phyloP scores from a whole-genome alignment of 1,140 invertebrate species.

The Drosophila melanica region DNA sequence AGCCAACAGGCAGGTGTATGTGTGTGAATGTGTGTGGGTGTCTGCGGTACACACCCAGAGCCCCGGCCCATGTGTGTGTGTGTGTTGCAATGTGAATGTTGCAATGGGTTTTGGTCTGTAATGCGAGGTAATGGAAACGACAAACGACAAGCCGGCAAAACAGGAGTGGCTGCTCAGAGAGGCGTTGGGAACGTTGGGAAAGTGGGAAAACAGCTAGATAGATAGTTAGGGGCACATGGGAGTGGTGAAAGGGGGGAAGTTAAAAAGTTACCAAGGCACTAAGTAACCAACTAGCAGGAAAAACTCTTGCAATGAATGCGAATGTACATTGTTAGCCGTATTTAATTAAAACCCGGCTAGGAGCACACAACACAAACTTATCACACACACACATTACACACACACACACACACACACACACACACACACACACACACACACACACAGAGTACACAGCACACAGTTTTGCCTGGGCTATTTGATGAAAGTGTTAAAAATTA shows the following conservation, averaged over 20 bases:
- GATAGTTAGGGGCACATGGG: neutral
- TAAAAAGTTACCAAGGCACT: conserved; percentile 41
- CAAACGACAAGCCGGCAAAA: conserved; percentile 26
- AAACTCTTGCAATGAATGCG: conserved; percentile 67
- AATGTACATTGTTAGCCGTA: conserved; percentile 71
- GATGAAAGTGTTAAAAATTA: conserved; percentile 54
- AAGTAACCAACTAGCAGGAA: conserved; percentile 65
- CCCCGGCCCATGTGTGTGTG: conserved; percentile 1
- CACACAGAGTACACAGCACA: neutral
- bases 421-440: conserved; percentile 2
- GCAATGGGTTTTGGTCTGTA: conserved; percentile 11
- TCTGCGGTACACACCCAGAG: neutral
- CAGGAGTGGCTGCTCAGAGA: neutral
- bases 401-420: conserved; percentile 13
- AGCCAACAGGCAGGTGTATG: neutral
- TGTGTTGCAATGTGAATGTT: neutral
- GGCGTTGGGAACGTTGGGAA: too few species aligned
- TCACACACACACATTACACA: neutral
- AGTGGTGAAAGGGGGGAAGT: neutral
- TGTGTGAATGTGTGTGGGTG: conserved; percentile 5
- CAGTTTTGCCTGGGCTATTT: conserved; percentile 26
- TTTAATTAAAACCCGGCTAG: conserved; percentile 61
- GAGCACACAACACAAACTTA: neutral
- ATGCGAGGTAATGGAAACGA: conserved; percentile 36
- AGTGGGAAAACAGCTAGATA: neutral